Percentiles rank a stretch among this genome's conserved stretches.
phyloP scores from a whole-genome alignment of 2,113 vertebrate genomes.

The Lophius piscatorius region DNA sequence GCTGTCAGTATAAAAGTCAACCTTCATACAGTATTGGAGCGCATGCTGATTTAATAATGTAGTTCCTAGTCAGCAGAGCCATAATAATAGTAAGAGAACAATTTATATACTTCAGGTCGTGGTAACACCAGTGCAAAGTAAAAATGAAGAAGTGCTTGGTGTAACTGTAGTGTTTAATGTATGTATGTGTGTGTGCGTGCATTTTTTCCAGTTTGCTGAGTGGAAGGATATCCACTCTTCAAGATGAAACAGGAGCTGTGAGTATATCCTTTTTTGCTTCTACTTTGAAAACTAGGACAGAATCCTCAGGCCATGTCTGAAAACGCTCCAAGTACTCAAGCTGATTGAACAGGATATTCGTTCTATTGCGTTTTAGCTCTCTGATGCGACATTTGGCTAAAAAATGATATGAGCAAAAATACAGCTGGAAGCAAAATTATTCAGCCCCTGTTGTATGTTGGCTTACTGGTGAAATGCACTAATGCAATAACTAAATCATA shows the following conservation, averaged over 20 bases:
- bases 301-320: constrained; percentile 4
- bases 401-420: constrained; percentile 3
- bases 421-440: neutral
- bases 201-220: constrained; percentile 90
- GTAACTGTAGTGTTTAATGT: constrained; percentile 27
- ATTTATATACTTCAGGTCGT: too few species aligned
- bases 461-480: too few species aligned
- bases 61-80: neutral
- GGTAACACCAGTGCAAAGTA: constrained; percentile 9
- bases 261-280: constrained; percentile 76
- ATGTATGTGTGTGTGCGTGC: constrained; percentile 21
- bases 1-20: neutral
- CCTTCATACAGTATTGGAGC: neutral
- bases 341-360: constrained; percentile 2
- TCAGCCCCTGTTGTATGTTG: too few species aligned
- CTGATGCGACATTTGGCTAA: neutral
- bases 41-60: constrained; percentile 5
- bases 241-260: constrained; percentile 99
- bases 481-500: too few species aligned
- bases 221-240: constrained; percentile 97
- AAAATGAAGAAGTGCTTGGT: constrained; percentile 36
- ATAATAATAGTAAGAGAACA: too few species aligned
- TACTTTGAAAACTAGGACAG: constrained; percentile 20
- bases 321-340: constrained; percentile 1
- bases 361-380: constrained; percentile 14